phyloP scores from a whole-genome alignment of 2,888 invertebrate genomes.

The Amphimallon solstitiale region DNA sequence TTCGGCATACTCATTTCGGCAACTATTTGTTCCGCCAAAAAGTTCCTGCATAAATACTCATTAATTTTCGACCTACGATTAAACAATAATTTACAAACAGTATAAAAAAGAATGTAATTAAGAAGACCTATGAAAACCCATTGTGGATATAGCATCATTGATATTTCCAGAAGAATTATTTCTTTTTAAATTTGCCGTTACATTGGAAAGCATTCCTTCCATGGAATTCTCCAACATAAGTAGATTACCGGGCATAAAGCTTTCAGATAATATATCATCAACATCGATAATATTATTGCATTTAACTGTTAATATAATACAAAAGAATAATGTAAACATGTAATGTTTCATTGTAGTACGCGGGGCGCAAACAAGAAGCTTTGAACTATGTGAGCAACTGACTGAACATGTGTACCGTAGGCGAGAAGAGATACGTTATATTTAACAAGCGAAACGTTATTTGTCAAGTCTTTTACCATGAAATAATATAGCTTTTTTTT shows the following conservation, averaged over 20 bases:
- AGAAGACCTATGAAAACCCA: conserved; percentile 75
- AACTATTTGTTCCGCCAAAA: conserved; percentile 77
- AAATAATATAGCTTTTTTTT: conserved; percentile 23
- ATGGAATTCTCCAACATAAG: conserved; percentile 65
- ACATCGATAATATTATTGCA: conserved; percentile 60
- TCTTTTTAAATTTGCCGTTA: background rate
- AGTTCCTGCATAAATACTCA: conserved; percentile 80
- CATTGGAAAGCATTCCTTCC: conserved; percentile 16
- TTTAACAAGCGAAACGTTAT: conserved; percentile 14
- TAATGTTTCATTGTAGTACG: conserved; percentile 3
- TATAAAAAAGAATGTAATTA: no score
- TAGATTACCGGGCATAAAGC: conserved; percentile 75
- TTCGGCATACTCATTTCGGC: conserved; percentile 68
- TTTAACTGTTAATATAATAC: background rate
- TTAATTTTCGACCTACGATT: conserved; percentile 76
- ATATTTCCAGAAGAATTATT: conserved; percentile 67
- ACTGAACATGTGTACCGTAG: background rate
- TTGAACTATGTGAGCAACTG: background rate
- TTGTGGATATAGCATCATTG: conserved; percentile 70
- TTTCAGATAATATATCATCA: conserved; percentile 75
- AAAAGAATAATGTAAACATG: background rate
- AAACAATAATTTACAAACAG: no score
- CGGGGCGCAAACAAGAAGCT: background rate
- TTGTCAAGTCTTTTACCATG: conserved; percentile 13
- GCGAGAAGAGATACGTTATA: conserved; percentile 15